Evolutionary conservation across 2,113 vertebrate species (phyloP), one percentile per base, ranked within the genome.

Genomic region (Microcebus lehilahytsara): DNA sequence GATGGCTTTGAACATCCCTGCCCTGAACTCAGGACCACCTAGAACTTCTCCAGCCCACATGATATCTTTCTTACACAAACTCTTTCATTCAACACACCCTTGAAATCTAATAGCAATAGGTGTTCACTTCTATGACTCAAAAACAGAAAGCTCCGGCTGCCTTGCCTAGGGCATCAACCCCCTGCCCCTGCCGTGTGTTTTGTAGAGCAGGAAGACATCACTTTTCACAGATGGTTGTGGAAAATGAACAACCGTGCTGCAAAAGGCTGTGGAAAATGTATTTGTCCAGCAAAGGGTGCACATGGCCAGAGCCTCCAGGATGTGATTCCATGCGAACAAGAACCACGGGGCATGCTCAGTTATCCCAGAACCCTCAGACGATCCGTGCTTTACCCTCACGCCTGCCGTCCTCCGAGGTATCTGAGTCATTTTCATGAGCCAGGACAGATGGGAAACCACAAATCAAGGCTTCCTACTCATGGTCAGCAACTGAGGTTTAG

Each of bases 341-440:
- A 81, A 53, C 53, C 66, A 30, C 0, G 4, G 58, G n/a, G 16
- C 9, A 42, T 46, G 62, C 46, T 71, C 85, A n/a, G 10, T 79
- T 51, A 85, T 34, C 49, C 72, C 46, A 67, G 66, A 49, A 85
- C n/a, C 16, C 34, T 64, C 62, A 32, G 49, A 51, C 37, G 27
- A 72, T 79, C 49, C 27, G 19, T 79, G 6, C 3, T 5, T 85
- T 46, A 49, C 46, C 46, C 60, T 62, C 0, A 6, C 6, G 5
- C 34, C 34, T 71, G 40, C 12, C 3, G 23, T 89, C 37, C 67
- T 83, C 20, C 13, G 78, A 78, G n/a, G 53, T n/a, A 56, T 30
- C n/a, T 92, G 91, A 95, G 66, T 91, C 86, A 86, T 42, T 91
- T 85, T 69, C 78, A 34, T 49, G 53, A 94, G 51, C 64, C 32